phyloP scores from a whole-genome alignment of 2,888 invertebrate genomes.

The Auanema sp. region DNA sequence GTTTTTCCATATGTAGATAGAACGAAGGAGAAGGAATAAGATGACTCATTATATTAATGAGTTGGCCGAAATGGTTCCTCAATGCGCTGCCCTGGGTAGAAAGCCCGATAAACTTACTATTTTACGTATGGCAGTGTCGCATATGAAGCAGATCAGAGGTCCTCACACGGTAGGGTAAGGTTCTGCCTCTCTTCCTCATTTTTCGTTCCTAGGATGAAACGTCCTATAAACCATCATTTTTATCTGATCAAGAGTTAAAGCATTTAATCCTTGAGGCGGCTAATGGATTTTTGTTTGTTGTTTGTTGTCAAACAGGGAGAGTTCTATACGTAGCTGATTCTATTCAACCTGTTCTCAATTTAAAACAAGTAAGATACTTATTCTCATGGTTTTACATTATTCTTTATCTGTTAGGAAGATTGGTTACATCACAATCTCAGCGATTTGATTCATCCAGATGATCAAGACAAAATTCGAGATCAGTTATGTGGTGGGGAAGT shows the following conservation, averaged over 20 bases:
- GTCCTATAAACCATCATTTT: slow-evolving; percentile 95
- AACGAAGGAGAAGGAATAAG: slow-evolving; percentile 94
- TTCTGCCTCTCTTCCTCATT: slow-evolving; percentile 63
- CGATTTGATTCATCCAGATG: slow-evolving; percentile 95
- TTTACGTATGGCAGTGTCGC: slow-evolving; percentile 97
- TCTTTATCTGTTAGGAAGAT: slow-evolving; percentile 74
- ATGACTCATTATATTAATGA: slow-evolving; percentile 99
- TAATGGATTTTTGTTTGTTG: slow-evolving; percentile 94
- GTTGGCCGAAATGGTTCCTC: slow-evolving; percentile 98
- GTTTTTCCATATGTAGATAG: slow-evolving; percentile 73
- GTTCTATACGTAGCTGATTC: slow-evolving; percentile 98
- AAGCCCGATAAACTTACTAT: slow-evolving; percentile 99
- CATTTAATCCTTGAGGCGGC: slow-evolving; percentile 98
- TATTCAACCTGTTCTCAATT: slow-evolving; percentile 93
- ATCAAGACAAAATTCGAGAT: slow-evolving; percentile 89
- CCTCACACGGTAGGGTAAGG: slow-evolving; percentile 71
- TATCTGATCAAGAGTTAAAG: slow-evolving; percentile 97
- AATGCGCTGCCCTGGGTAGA: slow-evolving; percentile 85
- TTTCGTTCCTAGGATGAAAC: slow-evolving; percentile 72
- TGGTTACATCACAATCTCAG: slow-evolving; percentile 95
- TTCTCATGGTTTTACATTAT: neutral
- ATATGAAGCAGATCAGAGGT: slow-evolving; percentile 85
- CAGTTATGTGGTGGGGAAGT: slow-evolving; percentile 90
- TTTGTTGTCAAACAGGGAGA: slow-evolving; percentile 93
- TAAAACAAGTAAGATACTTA: slow-evolving; percentile 71